These are phyloP conservation scores for Piaya cayana DNA, from an alignment of 2,113 vertebrate species.

Conservation along the genomic window DNA sequence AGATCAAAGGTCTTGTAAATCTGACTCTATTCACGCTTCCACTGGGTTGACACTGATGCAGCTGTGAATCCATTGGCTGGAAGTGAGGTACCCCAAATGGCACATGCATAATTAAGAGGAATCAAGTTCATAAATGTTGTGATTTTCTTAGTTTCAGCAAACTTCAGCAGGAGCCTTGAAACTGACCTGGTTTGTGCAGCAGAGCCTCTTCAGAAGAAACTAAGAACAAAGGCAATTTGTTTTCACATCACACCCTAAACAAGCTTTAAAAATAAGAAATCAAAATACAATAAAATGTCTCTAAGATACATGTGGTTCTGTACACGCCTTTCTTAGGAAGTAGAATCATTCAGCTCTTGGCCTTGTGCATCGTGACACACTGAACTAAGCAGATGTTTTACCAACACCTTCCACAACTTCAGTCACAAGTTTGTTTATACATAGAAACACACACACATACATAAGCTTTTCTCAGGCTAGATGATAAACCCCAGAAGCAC, in stretches of 20 bases:
- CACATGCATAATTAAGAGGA: constrained; percentile 28
- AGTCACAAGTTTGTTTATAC: constrained; percentile 10
- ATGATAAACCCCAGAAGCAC: not conserved
- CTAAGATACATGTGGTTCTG: not conserved
- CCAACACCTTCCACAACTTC: not conserved
- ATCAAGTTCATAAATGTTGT: not conserved
- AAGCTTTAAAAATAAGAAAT: not conserved
- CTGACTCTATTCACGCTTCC: constrained; percentile 15
- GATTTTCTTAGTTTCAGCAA: constrained; percentile 4
- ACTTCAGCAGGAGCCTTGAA: constrained; percentile 36
- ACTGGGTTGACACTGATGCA: not conserved
- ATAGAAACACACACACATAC: not conserved
- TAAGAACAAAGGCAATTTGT: not conserved
- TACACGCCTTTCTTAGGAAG: not conserved
- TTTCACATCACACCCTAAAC: not conserved
- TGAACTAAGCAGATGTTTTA: constrained; percentile 10
- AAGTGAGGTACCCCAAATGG: constrained; percentile 12
- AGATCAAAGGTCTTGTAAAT: constrained; percentile 64
- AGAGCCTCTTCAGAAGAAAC: not conserved
- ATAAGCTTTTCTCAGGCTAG: not conserved
- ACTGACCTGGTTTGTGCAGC: not conserved
- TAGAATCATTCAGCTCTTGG: not conserved
- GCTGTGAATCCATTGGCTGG: constrained; percentile 13
- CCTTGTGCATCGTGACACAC: not conserved
- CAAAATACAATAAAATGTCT: not conserved